Percentiles rank a stretch among this genome's conserved stretches.
Evolutionary conservation across 2,113 vertebrate species (phyloP).

Genomic region (Australoheros scitulus): DNA sequence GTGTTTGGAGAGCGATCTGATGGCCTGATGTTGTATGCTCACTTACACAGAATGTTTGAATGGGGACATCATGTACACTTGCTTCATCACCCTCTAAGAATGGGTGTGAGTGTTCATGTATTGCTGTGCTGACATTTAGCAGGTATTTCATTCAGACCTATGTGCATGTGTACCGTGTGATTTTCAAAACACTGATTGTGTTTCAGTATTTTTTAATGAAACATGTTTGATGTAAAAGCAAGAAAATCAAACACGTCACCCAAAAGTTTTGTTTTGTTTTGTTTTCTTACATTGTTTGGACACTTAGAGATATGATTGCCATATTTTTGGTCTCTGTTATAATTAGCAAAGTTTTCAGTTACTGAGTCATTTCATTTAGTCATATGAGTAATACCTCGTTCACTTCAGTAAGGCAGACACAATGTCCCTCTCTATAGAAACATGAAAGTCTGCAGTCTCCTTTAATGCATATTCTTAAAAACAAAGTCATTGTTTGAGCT

Average conservation of each 20-base stretch:
- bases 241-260: background rate
- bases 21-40: slow-evolving; percentile 62
- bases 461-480: slow-evolving; percentile 58
- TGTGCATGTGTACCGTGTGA: background rate
- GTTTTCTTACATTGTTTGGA: background rate
- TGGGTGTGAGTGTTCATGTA: background rate
- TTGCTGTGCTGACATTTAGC: background rate
- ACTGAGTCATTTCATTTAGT: slow-evolving; percentile 24
- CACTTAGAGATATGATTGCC: background rate
- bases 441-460: slow-evolving; percentile 35
- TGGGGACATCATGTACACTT: slow-evolving; percentile 34
- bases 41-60: slow-evolving; percentile 64
- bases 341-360: slow-evolving; percentile 22
- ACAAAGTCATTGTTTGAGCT: slow-evolving; percentile 9
- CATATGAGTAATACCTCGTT: slow-evolving; percentile 19
- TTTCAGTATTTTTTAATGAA: background rate
- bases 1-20: slow-evolving; percentile 67
- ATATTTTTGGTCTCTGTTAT: background rate
- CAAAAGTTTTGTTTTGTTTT: background rate
- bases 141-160: background rate
- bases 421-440: slow-evolving; percentile 10
- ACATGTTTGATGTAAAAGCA: background rate
- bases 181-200: background rate
- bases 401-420: slow-evolving; percentile 5
- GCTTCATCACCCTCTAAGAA: slow-evolving; percentile 25